Conservation (phyloP, 2,888 invertebrate genomes). For the Anoncus sp. region DNA sequence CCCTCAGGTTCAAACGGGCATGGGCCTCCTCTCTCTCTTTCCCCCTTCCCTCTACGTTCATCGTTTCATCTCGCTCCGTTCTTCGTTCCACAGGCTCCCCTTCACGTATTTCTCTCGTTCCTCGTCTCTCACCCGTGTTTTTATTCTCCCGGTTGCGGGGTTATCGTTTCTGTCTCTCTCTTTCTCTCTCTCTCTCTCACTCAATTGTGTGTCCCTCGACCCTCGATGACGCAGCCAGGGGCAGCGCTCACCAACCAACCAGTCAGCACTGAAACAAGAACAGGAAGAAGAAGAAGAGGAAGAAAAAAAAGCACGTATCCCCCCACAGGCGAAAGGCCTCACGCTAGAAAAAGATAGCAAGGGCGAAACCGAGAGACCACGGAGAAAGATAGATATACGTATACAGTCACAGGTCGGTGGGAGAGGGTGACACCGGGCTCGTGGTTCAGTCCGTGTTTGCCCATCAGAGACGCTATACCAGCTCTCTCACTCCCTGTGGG, state of each 20-base stretch:
- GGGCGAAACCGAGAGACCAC: conserved; percentile 59
- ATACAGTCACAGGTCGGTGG: conserved; percentile 73
- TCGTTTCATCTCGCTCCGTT: conserved; percentile 4
- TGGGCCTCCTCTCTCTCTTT: too few species aligned
- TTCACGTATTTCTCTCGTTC: conserved; percentile 27
- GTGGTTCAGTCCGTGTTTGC: conserved; percentile 82
- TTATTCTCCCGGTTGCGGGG: conserved; percentile 22
- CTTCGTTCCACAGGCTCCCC: conserved; percentile 14
- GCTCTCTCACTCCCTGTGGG: conserved; percentile 55
- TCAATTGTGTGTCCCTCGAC: too few species aligned
- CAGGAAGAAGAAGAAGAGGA: conserved; percentile 60
- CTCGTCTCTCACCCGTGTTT: conserved; percentile 9
- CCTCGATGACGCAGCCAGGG: conserved; percentile 68
- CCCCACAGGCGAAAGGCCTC: conserved; percentile 58
- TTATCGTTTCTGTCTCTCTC: conserved; percentile 59
- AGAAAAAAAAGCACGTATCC: not conserved
- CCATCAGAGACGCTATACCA: conserved; percentile 79
- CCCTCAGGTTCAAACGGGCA: conserved; percentile 29
- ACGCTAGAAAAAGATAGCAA: conserved; percentile 67
- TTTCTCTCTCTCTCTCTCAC: too few species aligned
- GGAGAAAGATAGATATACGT: conserved; percentile 67
- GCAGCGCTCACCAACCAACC: conserved; percentile 63
- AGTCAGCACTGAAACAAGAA: conserved; percentile 57
- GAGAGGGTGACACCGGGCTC: conserved; percentile 78
- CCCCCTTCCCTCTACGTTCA: conserved; percentile 9